These are phyloP conservation scores for Pachyseris speciosa DNA, from an alignment of 64 coral and sea anemone genomes.

Conservation along the genomic window DNA sequence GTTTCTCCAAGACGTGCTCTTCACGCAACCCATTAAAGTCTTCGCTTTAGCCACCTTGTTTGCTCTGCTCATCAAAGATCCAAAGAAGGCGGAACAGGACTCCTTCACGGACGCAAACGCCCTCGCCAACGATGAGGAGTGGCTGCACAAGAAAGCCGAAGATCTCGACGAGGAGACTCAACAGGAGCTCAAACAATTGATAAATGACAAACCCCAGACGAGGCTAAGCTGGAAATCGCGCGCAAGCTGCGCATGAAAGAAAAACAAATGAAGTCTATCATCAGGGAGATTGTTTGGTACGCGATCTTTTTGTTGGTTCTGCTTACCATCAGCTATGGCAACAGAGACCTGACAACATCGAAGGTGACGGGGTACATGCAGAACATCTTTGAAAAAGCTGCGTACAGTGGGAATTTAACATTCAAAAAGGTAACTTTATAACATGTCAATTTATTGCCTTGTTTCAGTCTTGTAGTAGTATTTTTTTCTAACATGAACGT, in stretches of 20 bases:
- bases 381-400: constrained; percentile 19
- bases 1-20: constrained; percentile 26
- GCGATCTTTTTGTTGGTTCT: constrained; percentile 62
- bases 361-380: constrained; percentile 64
- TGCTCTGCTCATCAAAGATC: constrained; percentile 60
- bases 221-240: constrained; percentile 64
- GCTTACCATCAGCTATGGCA: constrained; percentile 61
- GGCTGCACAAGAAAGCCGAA: constrained; percentile 60
- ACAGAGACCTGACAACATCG: constrained; percentile 58
- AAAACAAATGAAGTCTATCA: constrained; percentile 80
- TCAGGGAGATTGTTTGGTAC: constrained; percentile 77
- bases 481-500: too few species aligned
- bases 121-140: constrained; percentile 73
- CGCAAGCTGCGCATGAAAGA: constrained; percentile 74
- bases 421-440: constrained; percentile 53
- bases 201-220: constrained; percentile 69
- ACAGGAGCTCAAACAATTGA: constrained; percentile 49
- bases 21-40: constrained; percentile 53
- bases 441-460: background rate
- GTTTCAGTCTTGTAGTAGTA: too few species aligned
- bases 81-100: constrained; percentile 57
- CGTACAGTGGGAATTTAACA: constrained; percentile 32
- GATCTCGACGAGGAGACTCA: constrained; percentile 36
- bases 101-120: background rate
- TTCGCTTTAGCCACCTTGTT: constrained; percentile 17